Conservation (phyloP, 2,113 vertebrate species). For the Hoplias malabaricus region DNA sequence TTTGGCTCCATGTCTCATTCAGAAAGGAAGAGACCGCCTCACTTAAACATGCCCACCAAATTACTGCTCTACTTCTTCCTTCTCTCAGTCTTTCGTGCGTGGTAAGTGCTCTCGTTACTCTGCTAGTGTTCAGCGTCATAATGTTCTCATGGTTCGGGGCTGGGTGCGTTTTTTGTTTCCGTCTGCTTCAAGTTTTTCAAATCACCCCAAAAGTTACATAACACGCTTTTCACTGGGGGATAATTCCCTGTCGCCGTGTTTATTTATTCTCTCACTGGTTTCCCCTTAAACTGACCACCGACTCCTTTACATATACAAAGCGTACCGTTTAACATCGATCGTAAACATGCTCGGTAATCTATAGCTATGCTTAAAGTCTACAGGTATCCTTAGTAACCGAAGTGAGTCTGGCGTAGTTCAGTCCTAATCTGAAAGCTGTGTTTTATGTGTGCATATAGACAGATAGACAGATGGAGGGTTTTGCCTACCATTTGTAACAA, state of each 20-base stretch:
- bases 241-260: background rate
- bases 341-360: too few relatives aligned
- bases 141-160: background rate
- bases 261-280: background rate
- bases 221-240: background rate
- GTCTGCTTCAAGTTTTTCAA: too few relatives aligned
- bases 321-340: too few relatives aligned
- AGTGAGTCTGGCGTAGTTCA: too few relatives aligned
- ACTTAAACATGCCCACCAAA: slow-evolving; percentile 80
- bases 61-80: slow-evolving; percentile 77
- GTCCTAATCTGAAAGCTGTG: too few relatives aligned
- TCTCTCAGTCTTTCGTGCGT: slow-evolving; percentile 78
- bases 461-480: too few relatives aligned
- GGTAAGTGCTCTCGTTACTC: slow-evolving; percentile 79
- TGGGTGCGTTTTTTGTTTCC: too few relatives aligned
- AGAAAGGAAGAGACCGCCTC: slow-evolving; percentile 54
- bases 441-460: too few relatives aligned
- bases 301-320: background rate
- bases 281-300: background rate
- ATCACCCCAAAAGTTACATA: background rate
- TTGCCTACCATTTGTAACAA: too few relatives aligned
- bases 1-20: slow-evolving; percentile 47
- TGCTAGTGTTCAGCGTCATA: background rate
- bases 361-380: too few relatives aligned
- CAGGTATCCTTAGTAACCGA: too few relatives aligned